Evolutionary conservation across 2,113 vertebrate genomes (phyloP), one percentile per base, ranked within the genome.

Genomic region (Zosterops borbonicus): DNA sequence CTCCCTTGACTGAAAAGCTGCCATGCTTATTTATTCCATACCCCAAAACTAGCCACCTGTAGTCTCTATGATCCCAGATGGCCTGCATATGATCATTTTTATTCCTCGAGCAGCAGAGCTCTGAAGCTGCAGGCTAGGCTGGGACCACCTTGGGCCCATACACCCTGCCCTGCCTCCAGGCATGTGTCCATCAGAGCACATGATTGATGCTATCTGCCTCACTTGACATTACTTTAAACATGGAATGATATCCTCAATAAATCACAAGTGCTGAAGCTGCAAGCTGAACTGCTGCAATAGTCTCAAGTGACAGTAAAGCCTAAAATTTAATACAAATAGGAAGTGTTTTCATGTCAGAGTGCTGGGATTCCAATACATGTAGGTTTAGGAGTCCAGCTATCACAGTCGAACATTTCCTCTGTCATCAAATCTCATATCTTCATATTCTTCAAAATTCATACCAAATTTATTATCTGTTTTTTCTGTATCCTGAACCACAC

Each of bases 251-350:
- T 2, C 33, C 77, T 89, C 56, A 63, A 56, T 58, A 74, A 87
- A 53, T 64, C 47, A 49, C 23, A 81, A 83, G 49, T 15, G 25
- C 12, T 74, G 23, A 87, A 81, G 25, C 5, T 59, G 35, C 56
- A 89, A 74, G 58, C 3, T 39, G 39, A 39, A 39, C 39, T 39
- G 39, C 39, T 39, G 39, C 39, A 39, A 50, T 2, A 62, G 47
- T 49, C 29, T 84, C 4, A 11, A 23, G 15, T 47, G 33, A 81
- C 35, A 67, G 12, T n/a, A 74, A 84, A 78, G 29, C 14, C 25
- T 55, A 58, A 78, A 81, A 74, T 27, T 2, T 81, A 91, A 87
- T 24, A 86, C 31, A 96, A 92, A 87, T 42, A 87, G 19, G 17
- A 89, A 92, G 10, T 6, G 21, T 46, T 69, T 70, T 47, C 25